phyloP scores from a whole-genome alignment of 2,888 invertebrate species.

The Pegoplata infirma region DNA sequence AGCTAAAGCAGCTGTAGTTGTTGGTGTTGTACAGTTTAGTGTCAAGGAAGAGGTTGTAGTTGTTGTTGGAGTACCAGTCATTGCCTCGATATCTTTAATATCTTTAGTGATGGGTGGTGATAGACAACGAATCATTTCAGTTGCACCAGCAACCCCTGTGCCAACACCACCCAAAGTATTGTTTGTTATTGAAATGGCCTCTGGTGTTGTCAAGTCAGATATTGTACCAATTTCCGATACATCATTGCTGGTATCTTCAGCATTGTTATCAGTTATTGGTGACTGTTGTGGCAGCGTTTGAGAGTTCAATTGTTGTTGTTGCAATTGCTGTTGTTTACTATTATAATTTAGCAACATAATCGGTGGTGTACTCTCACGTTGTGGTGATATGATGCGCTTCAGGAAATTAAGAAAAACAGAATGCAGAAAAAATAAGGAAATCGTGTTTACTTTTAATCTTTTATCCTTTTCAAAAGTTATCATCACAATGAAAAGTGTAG shows the following conservation, averaged over 20 bases:
- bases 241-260: slow-evolving; percentile 78
- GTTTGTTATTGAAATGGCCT: slow-evolving; percentile 68
- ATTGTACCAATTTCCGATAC: slow-evolving; percentile 78
- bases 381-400: slow-evolving; percentile 76
- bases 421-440: slow-evolving; percentile 25
- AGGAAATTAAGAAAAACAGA: slow-evolving; percentile 10
- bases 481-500: slow-evolving; percentile 55
- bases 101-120: slow-evolving; percentile 30
- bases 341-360: slow-evolving; percentile 67
- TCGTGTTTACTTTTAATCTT: slow-evolving; percentile 42
- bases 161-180: slow-evolving; percentile 47
- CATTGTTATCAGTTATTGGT: slow-evolving; percentile 72
- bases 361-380: slow-evolving; percentile 73
- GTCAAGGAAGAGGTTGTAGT: slow-evolving; percentile 60
- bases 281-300: slow-evolving; percentile 64
- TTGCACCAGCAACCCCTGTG: slow-evolving; percentile 51
- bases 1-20: slow-evolving; percentile 47
- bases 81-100: background rate
- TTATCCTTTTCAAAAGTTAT: slow-evolving; percentile 33
- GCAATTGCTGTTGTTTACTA: slow-evolving; percentile 62
- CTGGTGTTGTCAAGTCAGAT: slow-evolving; percentile 77
- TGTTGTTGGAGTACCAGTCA: slow-evolving; percentile 42
- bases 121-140: slow-evolving; percentile 8
- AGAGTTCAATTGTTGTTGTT: slow-evolving; percentile 58
- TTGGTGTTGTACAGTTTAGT: slow-evolving; percentile 45